Conservation (phyloP, 2,888 invertebrate genomes). For the Coenonympha glycerion region DNA sequence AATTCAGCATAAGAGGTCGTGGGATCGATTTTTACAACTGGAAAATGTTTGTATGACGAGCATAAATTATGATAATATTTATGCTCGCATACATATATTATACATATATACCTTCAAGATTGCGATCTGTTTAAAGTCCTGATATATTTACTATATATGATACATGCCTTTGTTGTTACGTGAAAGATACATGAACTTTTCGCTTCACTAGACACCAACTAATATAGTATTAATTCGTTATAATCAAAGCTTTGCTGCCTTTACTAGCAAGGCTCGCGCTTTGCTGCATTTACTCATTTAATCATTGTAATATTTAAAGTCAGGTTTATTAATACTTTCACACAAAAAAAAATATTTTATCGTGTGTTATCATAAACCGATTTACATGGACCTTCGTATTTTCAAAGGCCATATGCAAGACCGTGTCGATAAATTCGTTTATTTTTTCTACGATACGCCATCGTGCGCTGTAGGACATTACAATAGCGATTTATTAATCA, state of each 20-base stretch:
- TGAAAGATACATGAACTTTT: not conserved
- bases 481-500: conserved; percentile 12
- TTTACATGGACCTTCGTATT: not conserved
- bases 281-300: too few species aligned
- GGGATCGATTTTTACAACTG: too few species aligned
- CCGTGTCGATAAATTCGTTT: not conserved
- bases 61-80: too few species aligned
- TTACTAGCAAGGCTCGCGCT: too few species aligned
- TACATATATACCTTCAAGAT: too few species aligned
- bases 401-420: not conserved
- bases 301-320: too few species aligned
- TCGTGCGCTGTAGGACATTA: not conserved
- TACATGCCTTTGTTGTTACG: too few species aligned
- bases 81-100: too few species aligned
- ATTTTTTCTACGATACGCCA: not conserved
- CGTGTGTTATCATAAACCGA: not conserved
- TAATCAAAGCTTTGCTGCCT: not conserved
- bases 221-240: not conserved
- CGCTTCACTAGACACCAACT: not conserved
- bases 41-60: too few species aligned
- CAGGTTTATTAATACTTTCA: too few species aligned
- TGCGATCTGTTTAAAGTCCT: too few species aligned
- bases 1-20: too few species aligned
- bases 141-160: not conserved
- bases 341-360: not conserved